Base-by-base conservation (phyloP, 2,113 vertebrate genomes). In the Bubo scandiacus region DNA sequence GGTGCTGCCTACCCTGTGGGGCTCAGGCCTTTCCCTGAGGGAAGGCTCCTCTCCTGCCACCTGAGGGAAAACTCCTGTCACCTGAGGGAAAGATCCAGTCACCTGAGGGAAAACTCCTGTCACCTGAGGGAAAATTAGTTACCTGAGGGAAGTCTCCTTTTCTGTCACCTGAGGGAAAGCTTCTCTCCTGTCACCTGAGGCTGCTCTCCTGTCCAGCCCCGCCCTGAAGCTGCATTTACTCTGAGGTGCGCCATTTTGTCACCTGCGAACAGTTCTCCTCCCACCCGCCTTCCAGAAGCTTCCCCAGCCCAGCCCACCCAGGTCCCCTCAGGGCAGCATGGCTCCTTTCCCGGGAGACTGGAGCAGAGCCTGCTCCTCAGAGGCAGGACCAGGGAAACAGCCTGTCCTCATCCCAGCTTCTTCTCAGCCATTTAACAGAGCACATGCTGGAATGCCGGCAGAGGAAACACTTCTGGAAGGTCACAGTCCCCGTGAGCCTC, bases 251-350 rank as follows among this genome's bases (percentile, higher is more conserved):
- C 8, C 18, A 13, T 6, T 25, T 22, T 7, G 13, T 12, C 9
- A 0, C 18, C 15, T 57, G 36, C 0, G 0, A 29, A 9, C 43
- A 32, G 4, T 18, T 10, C 9, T 16, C 7, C 43, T 57, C 36
- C 12, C 4, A 9, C 3, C 9, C 0, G 2, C 26, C 30, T 16
- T 72, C 63, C 11, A 22, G 77, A 78, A 82, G n/a, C 22, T 87
- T 94, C 71, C 8, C 6, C 36, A 38, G 74, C 7, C 6, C 23
- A 21, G n/a, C 57, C 34, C 0, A 0, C 34, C 12, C 13, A 8
- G 34, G 12, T 49, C 11, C 9, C 4, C n/a, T 55, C 16, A 17
- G 72, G 26, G 23, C 27, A 38, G 11, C 22, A 5, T 3, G 30
- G 42, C 23, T 49, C 30, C 67, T 51, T 22, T 20, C n/a, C 22